Base-by-base conservation (phyloP, 2,888 invertebrate species). In the Tipula helvola region DNA sequence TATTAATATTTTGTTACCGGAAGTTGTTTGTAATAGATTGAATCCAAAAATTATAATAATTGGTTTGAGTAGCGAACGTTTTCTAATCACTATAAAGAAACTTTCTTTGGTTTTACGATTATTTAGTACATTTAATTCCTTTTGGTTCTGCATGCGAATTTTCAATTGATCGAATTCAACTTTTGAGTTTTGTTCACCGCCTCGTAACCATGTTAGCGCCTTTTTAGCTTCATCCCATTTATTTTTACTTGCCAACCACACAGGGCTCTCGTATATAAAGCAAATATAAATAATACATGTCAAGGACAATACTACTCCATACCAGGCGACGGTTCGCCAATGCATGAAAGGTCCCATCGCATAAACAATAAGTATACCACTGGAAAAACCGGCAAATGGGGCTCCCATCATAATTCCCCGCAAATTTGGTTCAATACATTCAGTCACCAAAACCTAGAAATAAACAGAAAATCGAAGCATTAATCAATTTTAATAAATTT, bases 1-100 rank as follows among this genome's bases (percentile, higher is more conserved):
- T 87, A 96, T 95, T 87, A 96, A 93, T 13, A 96, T 92, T 89
- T 95, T 28, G 96, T 96, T 86, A 2, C 96, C 96, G 4, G 95
- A 95, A 83, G 95, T 91, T 88, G 95, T 94, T 90, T 96, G 96
- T 88, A 96, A 92, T 88, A 95, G 90, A 90, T 95, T 95, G 91
- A 96, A 96, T 0, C 94, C 92, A 89, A 95, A 95, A 89, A 96
- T 95, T 84, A 96, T 94, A 12, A 95, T 90, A 87, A 96, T 92
- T 0, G 96, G 96, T 89, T 96, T 96, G 5, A 95, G 90, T 0
- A 95, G 94, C 28, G 94, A 93, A 0, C 94, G 92, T 86, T 94
- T 91, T 13, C 91, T 91, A 87, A 93, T 93, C 0, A 93, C 91
- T 42, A 91, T 92, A 42, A 94, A 91, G 88, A 95, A 93, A 8